A percentile compares a stretch with the other conserved stretches of the same genome.
Evolutionary conservation across 2,113 vertebrate genomes (phyloP).

Genomic region (Oriolus oriolus): DNA sequence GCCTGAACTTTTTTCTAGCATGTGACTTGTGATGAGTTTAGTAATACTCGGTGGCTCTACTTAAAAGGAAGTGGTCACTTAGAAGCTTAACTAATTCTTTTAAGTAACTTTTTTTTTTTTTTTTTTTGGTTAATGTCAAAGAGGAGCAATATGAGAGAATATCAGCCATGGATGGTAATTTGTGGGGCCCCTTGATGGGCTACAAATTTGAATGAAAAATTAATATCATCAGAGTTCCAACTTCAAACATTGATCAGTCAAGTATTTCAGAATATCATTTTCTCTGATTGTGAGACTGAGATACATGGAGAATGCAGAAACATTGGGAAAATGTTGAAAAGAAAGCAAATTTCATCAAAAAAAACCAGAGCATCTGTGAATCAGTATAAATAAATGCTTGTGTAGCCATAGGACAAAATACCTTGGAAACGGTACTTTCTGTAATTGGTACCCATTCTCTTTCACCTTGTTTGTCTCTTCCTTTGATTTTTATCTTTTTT

Average conservation of each 20-base stretch:
- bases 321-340: neutral
- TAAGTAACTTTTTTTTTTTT: neutral
- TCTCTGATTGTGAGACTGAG: neutral
- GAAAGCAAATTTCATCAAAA: neutral
- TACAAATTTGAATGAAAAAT: neutral
- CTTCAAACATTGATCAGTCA: neutral
- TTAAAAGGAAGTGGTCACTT: neutral
- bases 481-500: neutral
- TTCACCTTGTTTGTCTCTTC: neutral
- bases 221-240: neutral
- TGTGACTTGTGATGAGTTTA: neutral
- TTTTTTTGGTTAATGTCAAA: neutral
- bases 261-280: neutral
- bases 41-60: neutral
- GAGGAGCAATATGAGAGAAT: neutral
- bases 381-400: neutral
- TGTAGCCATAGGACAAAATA: neutral
- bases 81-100: neutral
- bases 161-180: neutral
- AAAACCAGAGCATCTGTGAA: neutral
- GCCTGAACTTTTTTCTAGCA: neutral
- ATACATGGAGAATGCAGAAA: neutral
- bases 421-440: neutral
- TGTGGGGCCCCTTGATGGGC: neutral
- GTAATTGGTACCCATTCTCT: neutral